Percentiles rank a stretch among this genome's conserved stretches.
Evolutionary conservation across 2,888 invertebrate species (phyloP).

Genomic region (Mamestra brassicae): DNA sequence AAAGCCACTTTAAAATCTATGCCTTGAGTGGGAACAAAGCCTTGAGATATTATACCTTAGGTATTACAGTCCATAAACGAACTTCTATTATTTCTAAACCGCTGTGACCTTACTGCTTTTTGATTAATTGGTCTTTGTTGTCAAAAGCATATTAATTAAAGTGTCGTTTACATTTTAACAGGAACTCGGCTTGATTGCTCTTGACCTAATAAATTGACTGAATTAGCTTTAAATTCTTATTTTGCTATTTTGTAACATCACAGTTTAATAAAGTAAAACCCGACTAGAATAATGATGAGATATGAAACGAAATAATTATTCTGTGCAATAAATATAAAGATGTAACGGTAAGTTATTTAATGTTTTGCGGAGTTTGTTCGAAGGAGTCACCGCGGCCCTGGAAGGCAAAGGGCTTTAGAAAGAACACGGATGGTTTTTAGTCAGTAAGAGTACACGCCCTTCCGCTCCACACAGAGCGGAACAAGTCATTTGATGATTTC

Average conservation of each 20-base stretch:
- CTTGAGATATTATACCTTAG: background rate
- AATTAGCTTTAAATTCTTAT: constrained; percentile 13
- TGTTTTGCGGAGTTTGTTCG: too few species aligned
- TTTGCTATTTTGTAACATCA: background rate
- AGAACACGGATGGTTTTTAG: too few species aligned
- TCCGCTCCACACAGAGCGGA: too few species aligned
- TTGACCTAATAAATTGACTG: background rate
- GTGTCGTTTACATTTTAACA: constrained; percentile 26
- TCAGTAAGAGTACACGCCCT: too few species aligned
- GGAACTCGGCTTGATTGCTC: constrained; percentile 9
- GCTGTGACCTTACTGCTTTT: background rate
- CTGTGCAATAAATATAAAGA: too few species aligned
- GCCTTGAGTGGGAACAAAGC: background rate
- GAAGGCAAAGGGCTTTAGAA: too few species aligned
- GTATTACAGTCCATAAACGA: background rate
- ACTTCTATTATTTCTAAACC: background rate
- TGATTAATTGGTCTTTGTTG: constrained; percentile 33
- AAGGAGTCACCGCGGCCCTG: too few species aligned
- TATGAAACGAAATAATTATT: too few species aligned
- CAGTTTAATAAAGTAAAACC: too few species aligned
- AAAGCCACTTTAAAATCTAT: background rate
- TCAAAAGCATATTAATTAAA: constrained; percentile 30
- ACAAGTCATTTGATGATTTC: too few species aligned
- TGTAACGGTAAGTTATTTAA: too few species aligned
- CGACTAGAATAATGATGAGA: too few species aligned